Percentiles rank a stretch among this genome's conserved stretches.
These are phyloP conservation scores for Lamellibrachia satsuma DNA, from an alignment of 2,888 invertebrate genomes.

Conservation along the genomic window DNA sequence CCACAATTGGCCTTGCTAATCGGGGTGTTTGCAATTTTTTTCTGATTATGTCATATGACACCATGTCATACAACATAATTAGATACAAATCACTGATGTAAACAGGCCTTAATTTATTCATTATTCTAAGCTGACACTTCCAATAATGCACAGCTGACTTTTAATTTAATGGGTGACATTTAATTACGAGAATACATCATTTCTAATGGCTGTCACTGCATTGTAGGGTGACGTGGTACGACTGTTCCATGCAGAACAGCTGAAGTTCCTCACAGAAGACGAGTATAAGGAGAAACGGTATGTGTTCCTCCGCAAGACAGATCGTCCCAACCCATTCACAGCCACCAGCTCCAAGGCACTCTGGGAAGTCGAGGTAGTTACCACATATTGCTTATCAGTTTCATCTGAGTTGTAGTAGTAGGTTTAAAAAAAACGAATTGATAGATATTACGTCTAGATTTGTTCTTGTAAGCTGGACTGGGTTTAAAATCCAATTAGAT, in stretches of 20 bases:
- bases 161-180: too few species aligned
- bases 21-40: too few species aligned
- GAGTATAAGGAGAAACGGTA: slow-evolving; percentile 92
- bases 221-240: slow-evolving; percentile 78
- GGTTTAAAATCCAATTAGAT: too few species aligned
- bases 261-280: slow-evolving; percentile 98
- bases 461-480: not conserved
- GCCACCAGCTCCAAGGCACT: slow-evolving; percentile 98
- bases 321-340: slow-evolving; percentile 93
- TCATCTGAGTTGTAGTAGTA: not conserved
- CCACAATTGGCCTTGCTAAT: too few species aligned
- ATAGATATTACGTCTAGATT: not conserved
- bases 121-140: too few species aligned
- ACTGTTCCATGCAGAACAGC: slow-evolving; percentile 83
- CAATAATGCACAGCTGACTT: too few species aligned
- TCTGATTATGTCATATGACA: too few species aligned
- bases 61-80: too few species aligned
- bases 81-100: too few species aligned
- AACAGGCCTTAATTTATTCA: too few species aligned
- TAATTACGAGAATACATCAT: too few species aligned
- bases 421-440: not conserved
- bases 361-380: slow-evolving; percentile 91
- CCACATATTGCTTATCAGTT: not conserved
- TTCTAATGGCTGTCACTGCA: not conserved
- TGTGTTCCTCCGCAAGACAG: slow-evolving; percentile 85